Conservation (phyloP, 2,888 invertebrate genomes). For the Gryllus longicercus region DNA sequence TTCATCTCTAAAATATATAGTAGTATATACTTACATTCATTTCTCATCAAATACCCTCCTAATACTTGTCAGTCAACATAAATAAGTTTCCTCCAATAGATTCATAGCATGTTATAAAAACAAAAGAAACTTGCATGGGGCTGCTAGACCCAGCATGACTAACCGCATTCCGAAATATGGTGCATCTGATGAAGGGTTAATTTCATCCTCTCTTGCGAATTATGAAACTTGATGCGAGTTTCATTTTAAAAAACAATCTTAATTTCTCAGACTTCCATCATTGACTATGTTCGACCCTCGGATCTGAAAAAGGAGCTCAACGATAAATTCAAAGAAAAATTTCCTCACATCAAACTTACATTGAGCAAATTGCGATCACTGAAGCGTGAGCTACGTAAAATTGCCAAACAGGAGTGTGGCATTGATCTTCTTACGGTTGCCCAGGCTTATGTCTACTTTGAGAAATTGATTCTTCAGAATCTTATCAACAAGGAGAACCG, state of each 20-base stretch:
- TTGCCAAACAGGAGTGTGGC: constrained; percentile 73
- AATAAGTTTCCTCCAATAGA: no score
- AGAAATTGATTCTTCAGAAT: constrained; percentile 87
- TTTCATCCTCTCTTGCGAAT: not conserved
- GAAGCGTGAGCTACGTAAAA: constrained; percentile 92
- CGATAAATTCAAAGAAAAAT: constrained; percentile 92
- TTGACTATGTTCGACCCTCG: constrained; percentile 92
- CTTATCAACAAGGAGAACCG: constrained; percentile 93
- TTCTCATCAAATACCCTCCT: no score
- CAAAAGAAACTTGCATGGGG: no score
- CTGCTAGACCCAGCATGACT: no score
- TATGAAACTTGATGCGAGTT: not conserved
- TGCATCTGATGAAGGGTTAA: not conserved
- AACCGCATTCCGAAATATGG: no score
- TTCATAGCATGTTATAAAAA: no score
- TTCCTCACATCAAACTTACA: constrained; percentile 90
- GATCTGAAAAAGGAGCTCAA: constrained; percentile 95
- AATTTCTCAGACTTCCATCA: constrained; percentile 74
- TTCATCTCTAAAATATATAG: no score
- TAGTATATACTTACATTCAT: no score
- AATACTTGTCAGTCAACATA: no score
- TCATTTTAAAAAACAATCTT: constrained; percentile 25
- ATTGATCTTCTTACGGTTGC: constrained; percentile 88
- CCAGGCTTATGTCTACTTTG: constrained; percentile 97
- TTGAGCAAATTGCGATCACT: constrained; percentile 94